Base-by-base conservation (phyloP, 2,888 invertebrate species). In the Dynastes hyllus region DNA sequence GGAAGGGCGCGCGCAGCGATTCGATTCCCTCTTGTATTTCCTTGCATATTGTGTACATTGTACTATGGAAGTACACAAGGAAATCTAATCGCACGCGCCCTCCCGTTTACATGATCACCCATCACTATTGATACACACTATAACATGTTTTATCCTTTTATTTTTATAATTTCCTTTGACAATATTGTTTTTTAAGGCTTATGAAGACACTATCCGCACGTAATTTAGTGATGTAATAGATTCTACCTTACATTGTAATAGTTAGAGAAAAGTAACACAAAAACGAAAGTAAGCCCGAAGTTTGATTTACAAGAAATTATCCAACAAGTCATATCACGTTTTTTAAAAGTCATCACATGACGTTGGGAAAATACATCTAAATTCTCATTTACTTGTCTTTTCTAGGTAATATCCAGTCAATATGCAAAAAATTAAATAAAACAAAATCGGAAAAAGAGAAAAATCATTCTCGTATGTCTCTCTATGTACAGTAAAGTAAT, bases 261-360 rank as follows among this genome's bases (percentile, higher is more conserved):
- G 45, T 45, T 55, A 13, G 16, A n/a, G n/a, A 55, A n/a, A 55
- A 55, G 5, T 16, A 55, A 16, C 3, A n/a, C 53, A 16, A 16
- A 55, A 5, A 55, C 11, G 13, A 6, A 16, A 16, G 53, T 55
- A 55, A 55, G n/a, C n/a, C 13, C 2, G 2, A 55, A n/a, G 2
- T 16, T n/a, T 55, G 53, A 45, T 45, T 45, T 1, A 1, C 6
- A 53, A 55, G 8, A 55, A 16, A 55, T 16, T 55, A 55, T 13
- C 1, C 22, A 61, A 61, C 22, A 61, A 61, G 29, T 45, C 22
- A n/a, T 67, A 67, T 67, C 40, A 22, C 22, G 29, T 27, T 27
- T n/a, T 37, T 45, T 45, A 45, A 67, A 45, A 45, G 66, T 29
- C 66, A 67, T 67, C 45, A 71, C 53, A 71, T 53, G 58, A 55